Percentiles rank a stretch among this genome's conserved stretches.
Evolutionary conservation across 2,797 vertebrate genomes (phyloP).

Genomic region (Onychomys arenicola): DNA sequence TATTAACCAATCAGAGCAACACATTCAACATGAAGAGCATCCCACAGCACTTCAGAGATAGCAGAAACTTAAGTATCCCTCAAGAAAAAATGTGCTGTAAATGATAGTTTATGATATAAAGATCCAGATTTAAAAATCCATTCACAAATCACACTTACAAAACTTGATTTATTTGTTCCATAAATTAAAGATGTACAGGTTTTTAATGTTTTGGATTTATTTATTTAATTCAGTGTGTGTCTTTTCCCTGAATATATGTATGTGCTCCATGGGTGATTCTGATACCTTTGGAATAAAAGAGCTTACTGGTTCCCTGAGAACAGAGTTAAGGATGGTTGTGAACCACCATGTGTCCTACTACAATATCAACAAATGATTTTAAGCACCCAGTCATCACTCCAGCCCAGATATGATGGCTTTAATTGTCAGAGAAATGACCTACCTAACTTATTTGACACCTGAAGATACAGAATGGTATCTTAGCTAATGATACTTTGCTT

Average conservation of each 20-base stretch:
- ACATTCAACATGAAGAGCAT: too few species aligned
- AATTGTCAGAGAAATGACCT: slow-evolving; percentile 63
- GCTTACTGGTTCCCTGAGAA: neutral
- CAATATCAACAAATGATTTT: neutral
- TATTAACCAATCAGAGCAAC: too few species aligned
- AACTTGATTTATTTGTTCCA: slow-evolving; percentile 64
- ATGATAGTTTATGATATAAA: neutral
- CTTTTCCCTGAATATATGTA: neutral
- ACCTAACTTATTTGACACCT: slow-evolving; percentile 72
- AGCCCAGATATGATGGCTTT: neutral
- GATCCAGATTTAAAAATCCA: slow-evolving; percentile 55
- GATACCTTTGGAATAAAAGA: neutral
- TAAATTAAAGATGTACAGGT: slow-evolving; percentile 55
- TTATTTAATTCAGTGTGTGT: neutral
- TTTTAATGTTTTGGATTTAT: neutral
- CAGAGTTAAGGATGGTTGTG: neutral
- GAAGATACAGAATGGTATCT: slow-evolving; percentile 66
- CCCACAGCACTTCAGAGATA: neutral
- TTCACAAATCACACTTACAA: slow-evolving; percentile 30
- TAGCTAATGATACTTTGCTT: slow-evolving; percentile 78
- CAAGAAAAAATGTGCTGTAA: neutral
- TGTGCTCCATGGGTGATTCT: neutral
- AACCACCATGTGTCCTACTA: neutral
- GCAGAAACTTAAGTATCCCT: neutral
- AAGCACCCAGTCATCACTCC: neutral